A percentile compares a stretch with the other conserved stretches of the same genome.
These are phyloP conservation scores for Lytechinus variegatus DNA, from an alignment of 35 echinoderm and acorn worm genomes.

Conservation along the genomic window DNA sequence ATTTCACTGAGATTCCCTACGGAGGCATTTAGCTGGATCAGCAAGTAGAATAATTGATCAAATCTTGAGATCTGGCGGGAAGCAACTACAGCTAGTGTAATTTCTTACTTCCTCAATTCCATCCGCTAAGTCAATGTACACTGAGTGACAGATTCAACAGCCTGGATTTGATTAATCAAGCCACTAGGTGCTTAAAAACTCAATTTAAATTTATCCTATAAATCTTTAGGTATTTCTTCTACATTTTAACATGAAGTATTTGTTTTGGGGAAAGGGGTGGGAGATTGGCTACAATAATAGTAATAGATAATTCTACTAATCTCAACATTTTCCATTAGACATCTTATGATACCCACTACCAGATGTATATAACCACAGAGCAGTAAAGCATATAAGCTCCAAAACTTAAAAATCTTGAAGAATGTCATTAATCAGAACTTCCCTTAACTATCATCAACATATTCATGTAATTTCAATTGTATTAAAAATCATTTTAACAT, in stretches of 20 bases:
- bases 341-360: neutral
- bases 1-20: slow-evolving; percentile 23
- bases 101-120: slow-evolving; percentile 43
- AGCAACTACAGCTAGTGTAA: slow-evolving; percentile 45
- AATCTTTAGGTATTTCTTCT: neutral
- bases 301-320: neutral
- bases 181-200: slow-evolving; percentile 5
- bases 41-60: slow-evolving; percentile 43
- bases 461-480: neutral
- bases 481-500: neutral
- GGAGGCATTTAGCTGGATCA: slow-evolving; percentile 48
- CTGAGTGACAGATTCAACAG: slow-evolving; percentile 36
- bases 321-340: neutral
- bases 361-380: neutral
- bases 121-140: slow-evolving; percentile 28
- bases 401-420: neutral
- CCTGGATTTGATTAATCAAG: slow-evolving; percentile 49
- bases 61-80: slow-evolving; percentile 42
- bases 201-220: neutral
- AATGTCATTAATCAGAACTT: neutral
- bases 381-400: neutral
- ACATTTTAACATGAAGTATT: too few species aligned
- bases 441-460: neutral
- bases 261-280: neutral
- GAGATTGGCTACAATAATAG: neutral